Conservation (phyloP, 2,113 vertebrate genomes). For the Cyanocitta stelleri region DNA sequence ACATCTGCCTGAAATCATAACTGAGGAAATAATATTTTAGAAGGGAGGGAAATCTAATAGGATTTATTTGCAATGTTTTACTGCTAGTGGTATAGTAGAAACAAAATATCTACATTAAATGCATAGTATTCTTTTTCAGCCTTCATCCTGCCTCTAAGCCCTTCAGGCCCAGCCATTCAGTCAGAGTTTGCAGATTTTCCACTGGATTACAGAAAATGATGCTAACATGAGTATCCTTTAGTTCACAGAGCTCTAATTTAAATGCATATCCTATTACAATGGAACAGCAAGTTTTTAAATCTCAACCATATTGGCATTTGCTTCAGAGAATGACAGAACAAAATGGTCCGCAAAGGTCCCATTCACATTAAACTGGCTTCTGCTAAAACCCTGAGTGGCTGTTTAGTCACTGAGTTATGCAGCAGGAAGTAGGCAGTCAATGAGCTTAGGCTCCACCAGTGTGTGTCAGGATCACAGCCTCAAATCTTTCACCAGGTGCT, state of each 20-base stretch:
- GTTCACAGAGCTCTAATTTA: conserved; percentile 29
- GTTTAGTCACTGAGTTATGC: not conserved
- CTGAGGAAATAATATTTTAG: not conserved
- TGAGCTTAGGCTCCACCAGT: not conserved
- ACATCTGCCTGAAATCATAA: conserved; percentile 16
- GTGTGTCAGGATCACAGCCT: not conserved
- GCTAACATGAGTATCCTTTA: not conserved
- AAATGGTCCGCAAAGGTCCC: conserved; percentile 28
- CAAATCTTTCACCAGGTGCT: not conserved
- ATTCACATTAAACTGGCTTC: conserved; percentile 15
- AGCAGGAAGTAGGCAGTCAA: not conserved
- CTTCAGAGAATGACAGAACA: conserved; percentile 36
- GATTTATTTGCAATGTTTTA: conserved; percentile 46
- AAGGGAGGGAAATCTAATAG: conserved; percentile 21
- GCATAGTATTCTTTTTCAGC: not conserved
- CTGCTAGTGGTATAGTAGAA: not conserved
- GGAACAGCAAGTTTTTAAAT: conserved; percentile 53
- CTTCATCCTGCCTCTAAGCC: not conserved
- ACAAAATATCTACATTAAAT: conserved; percentile 20
- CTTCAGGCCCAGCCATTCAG: not conserved
- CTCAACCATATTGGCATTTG: conserved; percentile 23
- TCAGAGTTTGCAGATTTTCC: conserved; percentile 2
- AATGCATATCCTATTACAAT: conserved; percentile 51
- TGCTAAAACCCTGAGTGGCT: conserved; percentile 3
- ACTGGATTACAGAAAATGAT: not conserved